Percentiles rank a stretch among this genome's conserved stretches.
Evolutionary conservation across 53 echinoderm and acorn worm species (phyloP).

Genomic region (Luidia sarsii): DNA sequence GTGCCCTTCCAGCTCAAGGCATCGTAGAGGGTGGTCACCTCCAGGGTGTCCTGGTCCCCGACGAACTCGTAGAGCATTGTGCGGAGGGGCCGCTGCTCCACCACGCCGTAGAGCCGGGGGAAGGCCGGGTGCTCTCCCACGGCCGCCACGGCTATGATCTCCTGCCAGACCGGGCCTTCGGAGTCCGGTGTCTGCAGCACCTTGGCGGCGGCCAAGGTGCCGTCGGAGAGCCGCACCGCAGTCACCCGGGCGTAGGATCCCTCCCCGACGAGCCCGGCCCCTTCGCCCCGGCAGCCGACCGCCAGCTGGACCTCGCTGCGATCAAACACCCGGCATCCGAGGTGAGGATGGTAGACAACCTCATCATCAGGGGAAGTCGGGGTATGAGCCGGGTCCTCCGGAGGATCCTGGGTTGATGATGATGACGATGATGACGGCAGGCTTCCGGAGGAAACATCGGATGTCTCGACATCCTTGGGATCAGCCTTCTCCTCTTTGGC

Average conservation of each 20-base stretch:
- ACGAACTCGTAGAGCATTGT: slow-evolving; percentile 16
- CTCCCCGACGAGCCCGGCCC: too few relatives aligned
- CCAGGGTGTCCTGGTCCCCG: slow-evolving; percentile 1
- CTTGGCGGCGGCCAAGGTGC: slow-evolving; percentile 28
- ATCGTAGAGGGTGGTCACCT: not conserved
- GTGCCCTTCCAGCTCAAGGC: not conserved
- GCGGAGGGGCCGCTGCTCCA: not conserved
- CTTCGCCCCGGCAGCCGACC: not conserved
- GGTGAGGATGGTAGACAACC: slow-evolving; percentile 18
- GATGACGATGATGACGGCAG: not conserved
- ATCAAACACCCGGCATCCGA: slow-evolving; percentile 8
- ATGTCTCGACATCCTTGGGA: not conserved
- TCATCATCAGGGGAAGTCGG: not conserved
- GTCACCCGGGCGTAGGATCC: slow-evolving; percentile 22
- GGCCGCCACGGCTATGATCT: not conserved
- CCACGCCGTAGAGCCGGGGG: slow-evolving; percentile 24
- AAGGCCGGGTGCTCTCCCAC: slow-evolving; percentile 35
- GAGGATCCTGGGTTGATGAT: not conserved
- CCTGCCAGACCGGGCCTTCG: slow-evolving; percentile 13
- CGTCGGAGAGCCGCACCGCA: not conserved
- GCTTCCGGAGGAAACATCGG: not conserved
- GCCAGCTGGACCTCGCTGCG: slow-evolving; percentile 8
- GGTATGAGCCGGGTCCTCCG: too few relatives aligned
- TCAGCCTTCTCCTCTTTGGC: not conserved
- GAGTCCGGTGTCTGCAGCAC: not conserved